phyloP scores from a whole-genome alignment of 53 echinoderm and acorn worm species.

The Temnopleurus reevesii region DNA sequence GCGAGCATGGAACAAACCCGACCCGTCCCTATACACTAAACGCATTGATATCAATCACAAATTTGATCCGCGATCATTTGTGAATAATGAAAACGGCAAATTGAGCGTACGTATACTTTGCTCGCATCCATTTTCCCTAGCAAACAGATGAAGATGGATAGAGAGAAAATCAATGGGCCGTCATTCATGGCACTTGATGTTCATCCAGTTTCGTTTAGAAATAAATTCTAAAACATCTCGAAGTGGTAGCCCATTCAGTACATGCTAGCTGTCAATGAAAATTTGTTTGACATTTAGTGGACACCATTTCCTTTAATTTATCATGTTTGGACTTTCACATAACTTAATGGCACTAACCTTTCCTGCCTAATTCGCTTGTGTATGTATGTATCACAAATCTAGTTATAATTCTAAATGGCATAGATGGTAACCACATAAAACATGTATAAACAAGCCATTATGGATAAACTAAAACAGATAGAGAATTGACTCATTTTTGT shows the following conservation, averaged over 20 bases:
- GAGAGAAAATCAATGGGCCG: conserved; percentile 3
- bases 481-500: too few relatives aligned
- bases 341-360: conserved; percentile 1
- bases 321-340: not conserved
- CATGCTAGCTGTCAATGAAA: not conserved
- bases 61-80: conserved; percentile 41
- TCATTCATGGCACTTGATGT: not conserved
- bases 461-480: too few relatives aligned
- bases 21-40: not conserved
- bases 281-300: conserved; percentile 26
- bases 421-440: too few relatives aligned
- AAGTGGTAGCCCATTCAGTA: too few relatives aligned
- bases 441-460: too few relatives aligned
- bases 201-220: conserved; percentile 11
- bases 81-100: conserved; percentile 39
- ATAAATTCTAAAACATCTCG: not conserved
- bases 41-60: conserved; percentile 50
- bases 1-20: not conserved
- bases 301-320: conserved; percentile 8
- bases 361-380: not conserved
- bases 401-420: too few relatives aligned
- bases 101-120: conserved; percentile 8
- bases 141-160: not conserved
- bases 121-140: conserved; percentile 17
- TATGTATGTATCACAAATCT: not conserved